Conservation (phyloP, 2,797 vertebrate species). For the Philypnodon macrostomus region DNA sequence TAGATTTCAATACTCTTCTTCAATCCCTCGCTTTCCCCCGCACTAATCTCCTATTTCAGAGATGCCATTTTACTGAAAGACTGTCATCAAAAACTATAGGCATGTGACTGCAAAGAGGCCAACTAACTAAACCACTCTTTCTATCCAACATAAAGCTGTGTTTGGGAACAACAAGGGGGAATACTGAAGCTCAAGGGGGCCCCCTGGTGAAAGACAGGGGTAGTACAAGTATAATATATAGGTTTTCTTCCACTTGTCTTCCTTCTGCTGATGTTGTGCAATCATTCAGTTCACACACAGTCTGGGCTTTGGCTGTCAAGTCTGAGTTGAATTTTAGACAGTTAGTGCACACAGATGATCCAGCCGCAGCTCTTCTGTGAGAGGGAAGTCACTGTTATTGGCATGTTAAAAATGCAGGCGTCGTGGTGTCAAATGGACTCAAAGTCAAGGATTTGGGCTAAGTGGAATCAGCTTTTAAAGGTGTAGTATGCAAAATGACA, state of each 20-base stretch:
- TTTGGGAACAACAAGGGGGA: slow-evolving; percentile 15
- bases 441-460: not conserved
- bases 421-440: not conserved
- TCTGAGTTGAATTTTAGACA: slow-evolving; percentile 44
- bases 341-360: slow-evolving; percentile 24
- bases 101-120: slow-evolving; percentile 38
- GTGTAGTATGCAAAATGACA: not conserved
- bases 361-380: slow-evolving; percentile 17
- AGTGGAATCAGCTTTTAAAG: not conserved
- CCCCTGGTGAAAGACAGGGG: slow-evolving; percentile 56
- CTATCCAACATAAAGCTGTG: slow-evolving; percentile 45
- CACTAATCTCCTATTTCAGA: slow-evolving; percentile 57
- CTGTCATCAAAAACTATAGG: slow-evolving; percentile 44
- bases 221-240: slow-evolving; percentile 28
- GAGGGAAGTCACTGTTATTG: slow-evolving; percentile 13
- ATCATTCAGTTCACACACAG: slow-evolving; percentile 52
- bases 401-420: not conserved
- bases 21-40: slow-evolving; percentile 28
- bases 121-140: slow-evolving; percentile 19
- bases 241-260: slow-evolving; percentile 13
- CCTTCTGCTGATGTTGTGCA: slow-evolving; percentile 27
- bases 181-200: slow-evolving; percentile 63
- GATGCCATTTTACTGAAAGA: slow-evolving; percentile 51
- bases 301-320: slow-evolving; percentile 41
- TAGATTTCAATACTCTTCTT: slow-evolving; percentile 25